These are phyloP conservation scores for Polydrusus cervinus DNA, from an alignment of 2,888 invertebrate species.

Conservation along the genomic window DNA sequence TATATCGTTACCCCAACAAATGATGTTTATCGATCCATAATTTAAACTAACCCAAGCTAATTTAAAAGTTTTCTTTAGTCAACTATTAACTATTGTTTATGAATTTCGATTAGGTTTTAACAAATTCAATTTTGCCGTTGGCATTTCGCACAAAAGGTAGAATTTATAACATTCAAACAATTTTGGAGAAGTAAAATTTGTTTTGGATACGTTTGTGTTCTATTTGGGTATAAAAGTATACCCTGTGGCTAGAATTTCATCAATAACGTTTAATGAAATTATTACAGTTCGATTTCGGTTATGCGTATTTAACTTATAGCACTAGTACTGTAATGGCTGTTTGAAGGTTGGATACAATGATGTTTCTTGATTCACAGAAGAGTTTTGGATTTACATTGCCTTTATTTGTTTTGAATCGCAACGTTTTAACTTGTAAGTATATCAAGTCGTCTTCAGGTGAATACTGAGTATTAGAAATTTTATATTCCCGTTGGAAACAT, in stretches of 20 bases:
- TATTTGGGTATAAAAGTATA: neutral
- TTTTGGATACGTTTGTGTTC: neutral
- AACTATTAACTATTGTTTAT: slow-evolving; percentile 21
- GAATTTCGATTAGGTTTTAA: slow-evolving; percentile 19
- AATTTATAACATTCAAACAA: slow-evolving; percentile 16
- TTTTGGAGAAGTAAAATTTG: neutral
- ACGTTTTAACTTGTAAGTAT: too few species aligned
- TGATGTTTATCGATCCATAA: neutral
- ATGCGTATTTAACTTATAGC: too few species aligned
- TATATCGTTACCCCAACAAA: neutral
- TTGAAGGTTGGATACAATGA: too few species aligned
- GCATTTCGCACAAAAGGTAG: neutral
- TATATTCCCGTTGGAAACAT: too few species aligned
- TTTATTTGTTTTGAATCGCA: too few species aligned
- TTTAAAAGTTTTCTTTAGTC: slow-evolving; percentile 16
- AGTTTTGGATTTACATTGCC: too few species aligned
- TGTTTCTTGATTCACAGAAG: too few species aligned
- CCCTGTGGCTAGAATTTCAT: too few species aligned
- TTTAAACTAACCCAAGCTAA: neutral
- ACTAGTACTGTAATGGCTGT: too few species aligned
- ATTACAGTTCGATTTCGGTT: too few species aligned
- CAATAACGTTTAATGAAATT: neutral
- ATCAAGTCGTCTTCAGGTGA: too few species aligned
- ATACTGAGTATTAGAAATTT: too few species aligned
- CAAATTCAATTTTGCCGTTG: slow-evolving; percentile 1